Evolutionary conservation across 2,888 invertebrate species (phyloP).

Genomic region (Caenorhabditis afra): DNA sequence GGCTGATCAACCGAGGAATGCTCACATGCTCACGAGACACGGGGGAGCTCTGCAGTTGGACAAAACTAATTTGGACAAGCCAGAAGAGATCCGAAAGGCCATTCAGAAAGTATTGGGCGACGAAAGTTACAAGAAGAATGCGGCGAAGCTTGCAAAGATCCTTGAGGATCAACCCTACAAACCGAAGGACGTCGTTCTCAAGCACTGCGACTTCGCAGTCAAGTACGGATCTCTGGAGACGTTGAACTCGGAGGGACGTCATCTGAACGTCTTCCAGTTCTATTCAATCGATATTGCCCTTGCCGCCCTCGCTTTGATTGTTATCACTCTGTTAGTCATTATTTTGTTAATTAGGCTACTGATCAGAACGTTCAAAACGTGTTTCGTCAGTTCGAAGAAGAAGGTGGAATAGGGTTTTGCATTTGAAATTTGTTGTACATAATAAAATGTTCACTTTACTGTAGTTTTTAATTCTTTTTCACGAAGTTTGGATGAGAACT

Average conservation of each 20-base stretch:
- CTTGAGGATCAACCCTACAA: conserved; percentile 43
- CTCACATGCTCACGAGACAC: conserved; percentile 54
- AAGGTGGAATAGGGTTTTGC: conserved; percentile 19
- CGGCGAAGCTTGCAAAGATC: conserved; percentile 40
- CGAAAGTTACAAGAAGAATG: conserved; percentile 41
- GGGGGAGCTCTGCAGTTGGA: conserved; percentile 36
- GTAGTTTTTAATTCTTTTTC: background rate
- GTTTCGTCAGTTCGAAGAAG: conserved; percentile 6
- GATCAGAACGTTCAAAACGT: background rate
- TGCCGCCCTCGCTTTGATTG: background rate
- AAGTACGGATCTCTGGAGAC: conserved; percentile 45
- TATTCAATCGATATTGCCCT: conserved; percentile 49
- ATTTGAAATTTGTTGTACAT: background rate
- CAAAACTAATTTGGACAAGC: conserved; percentile 24
- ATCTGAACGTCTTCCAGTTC: conserved; percentile 51
- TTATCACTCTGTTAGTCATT: background rate
- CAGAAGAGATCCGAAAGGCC: conserved; percentile 27
- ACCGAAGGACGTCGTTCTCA: conserved; percentile 58
- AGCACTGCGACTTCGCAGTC: conserved; percentile 55
- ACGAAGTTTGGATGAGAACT: no score
- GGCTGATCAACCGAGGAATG: conserved; percentile 54
- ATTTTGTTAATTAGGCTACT: background rate
- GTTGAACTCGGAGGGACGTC: conserved; percentile 53
- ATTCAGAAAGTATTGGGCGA: conserved; percentile 44
- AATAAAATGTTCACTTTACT: no score